These are phyloP conservation scores for Podocnemis expansa DNA, from an alignment of 2,113 vertebrate species.

Conservation along the genomic window DNA sequence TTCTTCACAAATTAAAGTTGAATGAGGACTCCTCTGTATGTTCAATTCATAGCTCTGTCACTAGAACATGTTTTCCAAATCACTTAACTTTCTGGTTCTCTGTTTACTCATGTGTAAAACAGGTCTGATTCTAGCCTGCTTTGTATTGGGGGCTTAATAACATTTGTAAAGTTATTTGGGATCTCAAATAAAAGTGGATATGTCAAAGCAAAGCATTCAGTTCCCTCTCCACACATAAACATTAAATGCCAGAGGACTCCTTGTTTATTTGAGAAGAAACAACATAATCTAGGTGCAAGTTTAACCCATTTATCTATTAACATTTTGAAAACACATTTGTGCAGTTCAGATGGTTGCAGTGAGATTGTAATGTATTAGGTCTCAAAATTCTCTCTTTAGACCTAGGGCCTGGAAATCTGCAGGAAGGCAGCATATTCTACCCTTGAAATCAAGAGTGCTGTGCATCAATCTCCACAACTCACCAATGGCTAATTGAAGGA, in stretches of 20 bases:
- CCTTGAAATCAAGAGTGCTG: neutral
- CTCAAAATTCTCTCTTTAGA: neutral
- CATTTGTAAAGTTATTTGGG: neutral
- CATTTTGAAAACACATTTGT: neutral
- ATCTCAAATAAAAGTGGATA: constrained; percentile 37
- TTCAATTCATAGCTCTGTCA: neutral
- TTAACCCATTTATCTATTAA: neutral
- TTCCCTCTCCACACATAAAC: neutral
- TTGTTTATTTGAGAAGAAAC: too few relatives aligned
- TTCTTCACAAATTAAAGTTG: neutral
- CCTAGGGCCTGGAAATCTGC: neutral
- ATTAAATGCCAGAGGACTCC: too few relatives aligned
- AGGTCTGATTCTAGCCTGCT: constrained; percentile 1
- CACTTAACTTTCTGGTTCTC: constrained; percentile 22
- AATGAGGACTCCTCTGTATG: neutral
- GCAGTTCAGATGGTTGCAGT: neutral
- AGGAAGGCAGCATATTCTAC: too few relatives aligned
- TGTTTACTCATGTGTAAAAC: constrained; percentile 14
- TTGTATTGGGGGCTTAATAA: constrained; percentile 6
- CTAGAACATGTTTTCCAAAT: constrained; percentile 4
- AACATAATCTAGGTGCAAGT: neutral
- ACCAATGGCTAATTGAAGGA: neutral
- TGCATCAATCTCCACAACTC: neutral
- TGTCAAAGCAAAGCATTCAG: constrained; percentile 33
- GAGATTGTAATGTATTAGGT: neutral